phyloP scores from a whole-genome alignment of 2,113 vertebrate species.

The Oplegnathus fasciatus region DNA sequence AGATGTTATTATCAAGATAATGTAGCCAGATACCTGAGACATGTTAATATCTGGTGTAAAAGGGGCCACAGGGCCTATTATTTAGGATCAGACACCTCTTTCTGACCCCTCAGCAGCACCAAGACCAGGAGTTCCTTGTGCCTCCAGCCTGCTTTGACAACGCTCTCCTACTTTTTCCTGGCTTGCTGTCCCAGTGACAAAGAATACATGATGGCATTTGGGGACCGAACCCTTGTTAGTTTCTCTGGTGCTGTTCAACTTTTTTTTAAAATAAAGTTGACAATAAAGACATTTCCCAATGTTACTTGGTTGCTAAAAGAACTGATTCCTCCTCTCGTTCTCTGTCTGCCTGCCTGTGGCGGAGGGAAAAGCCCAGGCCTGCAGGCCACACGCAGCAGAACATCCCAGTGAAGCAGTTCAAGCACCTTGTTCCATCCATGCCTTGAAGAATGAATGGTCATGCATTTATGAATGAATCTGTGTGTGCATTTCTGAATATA shows the following conservation, averaged over 20 bases:
- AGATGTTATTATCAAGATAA: too few relatives aligned
- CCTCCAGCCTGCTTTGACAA: too few relatives aligned
- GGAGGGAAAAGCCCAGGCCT: neutral
- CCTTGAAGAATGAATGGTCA: constrained; percentile 10
- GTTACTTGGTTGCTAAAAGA: neutral
- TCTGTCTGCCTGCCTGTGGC: neutral
- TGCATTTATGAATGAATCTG: constrained; percentile 13
- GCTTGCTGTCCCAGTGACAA: neutral
- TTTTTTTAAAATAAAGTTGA: neutral
- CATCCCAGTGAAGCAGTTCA: neutral
- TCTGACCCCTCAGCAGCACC: too few relatives aligned
- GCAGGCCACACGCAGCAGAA: neutral
- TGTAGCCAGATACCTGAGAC: too few relatives aligned
- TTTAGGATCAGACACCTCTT: too few relatives aligned
- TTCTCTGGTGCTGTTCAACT: too few relatives aligned
- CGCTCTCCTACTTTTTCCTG: neutral
- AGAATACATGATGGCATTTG: neutral
- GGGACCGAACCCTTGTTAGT: too few relatives aligned
- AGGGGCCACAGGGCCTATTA: too few relatives aligned
- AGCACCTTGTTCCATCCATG: neutral
- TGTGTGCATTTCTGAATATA: neutral
- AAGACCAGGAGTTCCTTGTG: too few relatives aligned
- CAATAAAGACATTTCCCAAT: neutral
- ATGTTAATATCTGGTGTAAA: too few relatives aligned
- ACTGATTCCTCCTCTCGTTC: too few relatives aligned